phyloP scores from a whole-genome alignment of 2,888 invertebrate genomes.

The Eretmocerus hayati region DNA sequence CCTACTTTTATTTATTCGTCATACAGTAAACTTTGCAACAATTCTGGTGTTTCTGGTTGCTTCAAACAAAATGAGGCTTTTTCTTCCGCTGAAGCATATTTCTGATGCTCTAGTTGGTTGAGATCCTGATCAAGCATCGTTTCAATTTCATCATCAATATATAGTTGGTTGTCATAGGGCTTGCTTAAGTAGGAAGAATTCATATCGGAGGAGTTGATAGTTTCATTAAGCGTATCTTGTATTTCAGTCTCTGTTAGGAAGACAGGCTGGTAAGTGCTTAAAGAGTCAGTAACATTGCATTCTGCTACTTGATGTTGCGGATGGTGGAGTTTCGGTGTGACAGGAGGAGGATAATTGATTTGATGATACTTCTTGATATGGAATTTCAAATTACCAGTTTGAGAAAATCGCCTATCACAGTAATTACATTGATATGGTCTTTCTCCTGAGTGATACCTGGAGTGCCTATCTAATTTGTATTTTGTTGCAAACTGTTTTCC shows the following conservation, averaged over 20 bases:
- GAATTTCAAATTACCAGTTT: constrained; percentile 40
- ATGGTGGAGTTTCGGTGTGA: constrained; percentile 25
- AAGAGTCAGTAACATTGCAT: constrained; percentile 19
- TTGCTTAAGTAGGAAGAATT: constrained; percentile 34
- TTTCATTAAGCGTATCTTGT: constrained; percentile 41
- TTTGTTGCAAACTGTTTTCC: constrained; percentile 42
- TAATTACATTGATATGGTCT: constrained; percentile 38
- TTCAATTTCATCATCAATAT: constrained; percentile 40
- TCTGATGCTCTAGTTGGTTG: constrained; percentile 32
- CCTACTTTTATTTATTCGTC: constrained; percentile 26
- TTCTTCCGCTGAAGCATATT: constrained; percentile 30
- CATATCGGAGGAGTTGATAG: constrained; percentile 37
- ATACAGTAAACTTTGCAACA: constrained; percentile 39
- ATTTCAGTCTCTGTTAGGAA: constrained; percentile 39
- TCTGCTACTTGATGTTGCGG: constrained; percentile 12
- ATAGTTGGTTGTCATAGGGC: constrained; percentile 37
- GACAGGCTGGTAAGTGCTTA: constrained; percentile 35
- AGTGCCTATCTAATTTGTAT: constrained; percentile 38
- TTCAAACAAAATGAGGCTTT: constrained; percentile 39
- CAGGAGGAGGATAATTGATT: constrained; percentile 26
- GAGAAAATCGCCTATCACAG: constrained; percentile 40
- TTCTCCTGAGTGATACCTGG: constrained; percentile 40
- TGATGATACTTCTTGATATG: constrained; percentile 39
- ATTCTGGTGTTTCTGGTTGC: constrained; percentile 40
- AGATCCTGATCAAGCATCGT: constrained; percentile 39